A percentile compares a stretch with the other conserved stretches of the same genome.
Evolutionary conservation across 1,140 invertebrate genomes (phyloP).

Genomic region (Bombus waltoni): DNA sequence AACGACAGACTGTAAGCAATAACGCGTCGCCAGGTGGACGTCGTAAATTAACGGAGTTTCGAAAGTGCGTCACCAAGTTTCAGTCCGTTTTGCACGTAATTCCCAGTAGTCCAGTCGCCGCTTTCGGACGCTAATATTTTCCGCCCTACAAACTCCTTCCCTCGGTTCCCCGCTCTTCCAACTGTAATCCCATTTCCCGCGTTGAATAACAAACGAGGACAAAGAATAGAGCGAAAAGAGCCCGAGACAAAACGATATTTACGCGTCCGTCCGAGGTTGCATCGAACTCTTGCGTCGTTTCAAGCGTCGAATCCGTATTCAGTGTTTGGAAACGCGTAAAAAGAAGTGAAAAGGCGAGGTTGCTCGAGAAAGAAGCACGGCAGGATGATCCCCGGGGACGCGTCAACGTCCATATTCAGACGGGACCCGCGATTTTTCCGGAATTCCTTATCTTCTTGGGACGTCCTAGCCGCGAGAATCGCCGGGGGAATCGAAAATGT

Average conservation of each 20-base stretch:
- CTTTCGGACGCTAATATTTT: not conserved
- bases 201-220: conserved; percentile 23
- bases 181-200: conserved; percentile 7
- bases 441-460: conserved; percentile 56
- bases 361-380: too few species aligned
- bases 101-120: conserved; percentile 6
- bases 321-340: not conserved
- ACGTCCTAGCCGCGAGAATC: conserved; percentile 34
- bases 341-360: not conserved
- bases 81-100: conserved; percentile 33
- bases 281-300: not conserved
- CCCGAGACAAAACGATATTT: conserved; percentile 1
- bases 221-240: not conserved
- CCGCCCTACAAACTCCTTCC: not conserved
- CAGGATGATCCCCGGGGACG: conserved; percentile 16
- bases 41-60: conserved; percentile 51
- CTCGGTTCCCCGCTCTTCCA: too few species aligned
- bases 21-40: conserved; percentile 55
- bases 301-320: conserved; percentile 5
- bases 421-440: conserved; percentile 48
- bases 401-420: conserved; percentile 58
- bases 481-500: conserved; percentile 56
- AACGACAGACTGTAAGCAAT: conserved; percentile 54
- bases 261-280: not conserved
- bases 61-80: conserved; percentile 55